Base-by-base conservation (phyloP, 23 tunicate genomes). In the Corella eumyota region DNA sequence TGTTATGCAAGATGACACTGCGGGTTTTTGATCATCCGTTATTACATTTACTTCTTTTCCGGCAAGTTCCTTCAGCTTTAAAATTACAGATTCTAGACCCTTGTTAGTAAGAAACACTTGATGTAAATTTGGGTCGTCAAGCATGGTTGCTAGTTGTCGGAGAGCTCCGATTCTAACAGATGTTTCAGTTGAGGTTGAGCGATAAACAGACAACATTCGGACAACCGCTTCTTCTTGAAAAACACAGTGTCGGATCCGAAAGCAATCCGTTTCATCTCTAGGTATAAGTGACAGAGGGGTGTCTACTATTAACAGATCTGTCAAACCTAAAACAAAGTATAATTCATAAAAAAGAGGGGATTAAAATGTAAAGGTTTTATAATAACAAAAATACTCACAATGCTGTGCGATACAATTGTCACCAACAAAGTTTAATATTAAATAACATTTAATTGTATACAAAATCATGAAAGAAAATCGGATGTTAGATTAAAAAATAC, bases 171-270 rank as follows among this genome's bases (percentile, higher is more conserved):
- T 36, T 11, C 95, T 70, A 30, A 69, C 64, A 13, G 85, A 48
- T 50, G 51, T 22, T 21, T 77, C 83, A 15, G 74, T 64, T n/a
- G 75, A 38, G 30, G 64, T 48, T 36, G 82, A 84, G 25, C 94
- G 83, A 34, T 75, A 75, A 11, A 84, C 77, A 34, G 76, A 62
- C 1, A 84, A 55, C 94, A 84, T 84, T 3, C 81, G 71, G 34
- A 75, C 32, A 21, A 84, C 76, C 2, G 81, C 73, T 30, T 75
- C 82, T 32, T 73, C 94, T 46, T 80, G 90, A 54, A 80, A 80
- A 30, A 80, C 65, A 56, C 78, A 75, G n/a, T 73, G 82, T 28
- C 82, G 82, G 69, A 75, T 75, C 32, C 82, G 72, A 53, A 75
- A 75, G 73, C 82, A 65, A 32, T 75, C 82, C 29, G 67, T 20